Percentiles rank a stretch among this genome's conserved stretches.
These are phyloP conservation scores for Drosophila sucinea DNA, from an alignment of 1,140 invertebrate genomes.

Conservation along the genomic window DNA sequence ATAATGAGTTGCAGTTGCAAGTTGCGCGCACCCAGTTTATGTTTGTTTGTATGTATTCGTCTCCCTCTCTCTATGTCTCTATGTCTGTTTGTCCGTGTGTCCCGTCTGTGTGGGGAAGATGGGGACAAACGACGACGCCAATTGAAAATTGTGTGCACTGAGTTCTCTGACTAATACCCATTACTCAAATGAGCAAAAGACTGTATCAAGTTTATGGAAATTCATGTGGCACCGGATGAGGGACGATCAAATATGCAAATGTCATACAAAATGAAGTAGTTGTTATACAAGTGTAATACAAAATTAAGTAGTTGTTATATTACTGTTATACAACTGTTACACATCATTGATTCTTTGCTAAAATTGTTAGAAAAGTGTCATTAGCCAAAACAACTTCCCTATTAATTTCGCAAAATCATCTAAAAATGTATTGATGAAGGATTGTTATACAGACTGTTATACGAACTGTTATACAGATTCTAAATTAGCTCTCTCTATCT, in stretches of 20 bases:
- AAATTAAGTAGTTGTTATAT: too few species aligned
- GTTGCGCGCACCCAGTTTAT: slow-evolving; percentile 62
- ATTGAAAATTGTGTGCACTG: slow-evolving; percentile 56
- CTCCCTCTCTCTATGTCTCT: background rate
- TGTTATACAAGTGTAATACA: too few species aligned
- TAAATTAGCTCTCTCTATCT: too few species aligned
- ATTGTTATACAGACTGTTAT: too few species aligned
- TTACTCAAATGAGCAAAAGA: background rate
- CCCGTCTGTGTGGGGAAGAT: slow-evolving; percentile 17
- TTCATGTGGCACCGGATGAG: background rate
- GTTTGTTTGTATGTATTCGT: slow-evolving; percentile 20
- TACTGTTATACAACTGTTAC: too few species aligned
- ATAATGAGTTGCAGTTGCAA: slow-evolving; percentile 80
- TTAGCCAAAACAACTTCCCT: too few species aligned
- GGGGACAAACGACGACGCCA: slow-evolving; percentile 50
- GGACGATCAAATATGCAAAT: too few species aligned
- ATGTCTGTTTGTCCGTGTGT: background rate
- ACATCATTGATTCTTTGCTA: too few species aligned
- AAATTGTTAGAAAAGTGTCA: too few species aligned
- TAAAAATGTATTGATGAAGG: too few species aligned
- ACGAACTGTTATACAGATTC: too few species aligned
- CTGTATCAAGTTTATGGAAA: background rate
- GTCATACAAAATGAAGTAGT: background rate
- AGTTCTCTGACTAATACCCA: slow-evolving; percentile 21
- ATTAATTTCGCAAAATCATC: too few species aligned